These are phyloP conservation scores for Ichneumoninae sp. DNA, from an alignment of 2,888 invertebrate species.

Conservation along the genomic window DNA sequence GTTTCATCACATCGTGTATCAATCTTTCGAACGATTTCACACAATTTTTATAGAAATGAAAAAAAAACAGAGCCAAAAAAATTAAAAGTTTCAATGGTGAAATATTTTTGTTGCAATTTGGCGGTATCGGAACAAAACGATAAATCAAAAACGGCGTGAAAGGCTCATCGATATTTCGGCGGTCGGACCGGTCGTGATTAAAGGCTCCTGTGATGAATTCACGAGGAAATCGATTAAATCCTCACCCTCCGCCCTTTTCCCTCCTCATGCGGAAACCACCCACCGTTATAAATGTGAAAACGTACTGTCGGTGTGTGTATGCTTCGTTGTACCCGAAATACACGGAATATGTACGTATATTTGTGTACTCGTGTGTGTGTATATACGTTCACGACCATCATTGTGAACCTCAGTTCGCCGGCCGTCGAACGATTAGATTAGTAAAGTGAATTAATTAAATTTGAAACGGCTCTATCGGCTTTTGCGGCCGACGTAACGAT, in stretches of 20 bases:
- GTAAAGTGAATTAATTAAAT: slow-evolving; percentile 43
- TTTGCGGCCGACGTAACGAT: slow-evolving; percentile 12
- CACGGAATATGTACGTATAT: background rate
- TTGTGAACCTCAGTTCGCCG: slow-evolving; percentile 3
- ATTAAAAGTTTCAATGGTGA: background rate
- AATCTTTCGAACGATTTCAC: background rate
- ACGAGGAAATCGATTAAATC: slow-evolving; percentile 43
- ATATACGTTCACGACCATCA: background rate
- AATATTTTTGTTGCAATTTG: slow-evolving; percentile 13
- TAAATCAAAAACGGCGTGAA: slow-evolving; percentile 30
- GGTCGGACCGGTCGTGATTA: slow-evolving; percentile 46
- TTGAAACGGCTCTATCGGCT: slow-evolving; percentile 24
- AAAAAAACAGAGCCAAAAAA: background rate
- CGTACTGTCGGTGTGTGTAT: background rate
- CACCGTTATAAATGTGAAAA: slow-evolving; percentile 23
- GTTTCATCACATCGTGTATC: background rate
- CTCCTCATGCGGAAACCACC: slow-evolving; percentile 6
- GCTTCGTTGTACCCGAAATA: background rate
- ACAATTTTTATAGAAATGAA: background rate
- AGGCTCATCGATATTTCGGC: slow-evolving; percentile 45
- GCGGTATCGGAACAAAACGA: slow-evolving; percentile 13
- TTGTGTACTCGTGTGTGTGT: background rate
- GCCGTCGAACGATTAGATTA: slow-evolving; percentile 35
- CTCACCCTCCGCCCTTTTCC: background rate
- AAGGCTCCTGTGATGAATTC: slow-evolving; percentile 53